A percentile compares a stretch with the other conserved stretches of the same genome.
phyloP scores from a whole-genome alignment of 2,888 invertebrate species.

The Callyntrura sp. region DNA sequence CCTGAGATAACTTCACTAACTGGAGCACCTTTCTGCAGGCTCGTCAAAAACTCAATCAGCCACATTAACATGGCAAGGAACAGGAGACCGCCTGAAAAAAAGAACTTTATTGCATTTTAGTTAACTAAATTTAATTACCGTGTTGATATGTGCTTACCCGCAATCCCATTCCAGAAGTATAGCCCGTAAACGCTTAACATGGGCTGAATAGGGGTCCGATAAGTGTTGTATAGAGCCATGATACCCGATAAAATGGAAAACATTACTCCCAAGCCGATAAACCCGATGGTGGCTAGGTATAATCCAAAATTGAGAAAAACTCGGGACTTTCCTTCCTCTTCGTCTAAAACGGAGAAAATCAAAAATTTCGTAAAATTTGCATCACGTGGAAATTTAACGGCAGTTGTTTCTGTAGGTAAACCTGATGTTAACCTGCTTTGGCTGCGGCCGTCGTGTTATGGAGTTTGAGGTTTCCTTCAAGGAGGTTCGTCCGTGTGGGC shows the following conservation, averaged over 20 bases:
- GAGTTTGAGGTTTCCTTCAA: too few species aligned
- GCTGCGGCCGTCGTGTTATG: too few species aligned
- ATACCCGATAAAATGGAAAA: slow-evolving; percentile 73
- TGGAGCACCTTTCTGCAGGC: slow-evolving; percentile 77
- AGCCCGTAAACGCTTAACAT: slow-evolving; percentile 80
- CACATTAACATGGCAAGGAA: slow-evolving; percentile 78
- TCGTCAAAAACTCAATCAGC: slow-evolving; percentile 72
- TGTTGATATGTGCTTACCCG: slow-evolving; percentile 78
- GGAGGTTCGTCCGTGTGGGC: too few species aligned
- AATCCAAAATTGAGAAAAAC: slow-evolving; percentile 79
- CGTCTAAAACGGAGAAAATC: neutral
- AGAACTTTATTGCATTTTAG: neutral
- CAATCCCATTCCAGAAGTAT: slow-evolving; percentile 82
- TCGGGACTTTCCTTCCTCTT: neutral
- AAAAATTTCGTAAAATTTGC: too few species aligned
- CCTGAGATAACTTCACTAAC: slow-evolving; percentile 75
- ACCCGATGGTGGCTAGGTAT: slow-evolving; percentile 74
- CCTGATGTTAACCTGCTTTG: too few species aligned
- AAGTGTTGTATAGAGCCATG: slow-evolving; percentile 80
- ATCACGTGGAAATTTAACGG: too few species aligned
- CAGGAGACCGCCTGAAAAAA: slow-evolving; percentile 66
- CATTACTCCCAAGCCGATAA: slow-evolving; percentile 71
- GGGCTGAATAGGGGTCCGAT: slow-evolving; percentile 80
- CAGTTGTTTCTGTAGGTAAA: too few species aligned
- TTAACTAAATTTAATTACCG: too few species aligned